Conservation (phyloP, 2,797 vertebrate genomes). For the Tauraco hartlaubi region DNA sequence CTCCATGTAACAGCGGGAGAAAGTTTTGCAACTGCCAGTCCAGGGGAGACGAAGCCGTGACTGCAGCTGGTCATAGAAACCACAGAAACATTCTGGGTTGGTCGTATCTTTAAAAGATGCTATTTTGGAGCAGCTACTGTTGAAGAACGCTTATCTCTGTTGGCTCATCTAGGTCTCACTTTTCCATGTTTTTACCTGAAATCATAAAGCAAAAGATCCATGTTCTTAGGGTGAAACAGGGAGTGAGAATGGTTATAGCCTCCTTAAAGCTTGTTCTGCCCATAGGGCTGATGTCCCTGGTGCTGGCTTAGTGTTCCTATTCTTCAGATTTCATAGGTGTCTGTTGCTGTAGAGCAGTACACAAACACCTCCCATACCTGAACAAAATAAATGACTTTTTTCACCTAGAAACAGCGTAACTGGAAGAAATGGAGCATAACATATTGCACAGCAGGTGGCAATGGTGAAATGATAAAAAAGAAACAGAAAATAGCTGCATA, state of each 20-base stretch:
- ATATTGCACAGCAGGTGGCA: constrained; percentile 8
- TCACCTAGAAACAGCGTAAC: not conserved
- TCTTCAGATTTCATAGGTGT: rapidly evolving
- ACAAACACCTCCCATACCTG: rapidly evolving
- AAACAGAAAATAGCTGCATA: not conserved
- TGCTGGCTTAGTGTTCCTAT: not conserved
- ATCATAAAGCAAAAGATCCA: no score
- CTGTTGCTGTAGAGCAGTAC: not conserved
- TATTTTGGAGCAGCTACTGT: not conserved
- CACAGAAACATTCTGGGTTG: not conserved
- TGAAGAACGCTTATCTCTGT: rapidly evolving
- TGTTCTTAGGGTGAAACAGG: rapidly evolving
- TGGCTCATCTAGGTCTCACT: rapidly evolving
- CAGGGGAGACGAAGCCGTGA: rapidly evolving
- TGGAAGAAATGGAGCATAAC: not conserved
- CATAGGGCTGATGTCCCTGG: not conserved
- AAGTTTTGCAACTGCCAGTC: not conserved
- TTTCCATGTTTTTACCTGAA: rapidly evolving
- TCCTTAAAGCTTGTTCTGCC: no score
- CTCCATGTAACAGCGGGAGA: rapidly evolving
- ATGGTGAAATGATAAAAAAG: not conserved
- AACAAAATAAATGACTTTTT: not conserved
- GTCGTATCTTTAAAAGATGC: rapidly evolving
- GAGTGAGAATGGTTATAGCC: no score
- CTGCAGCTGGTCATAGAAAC: not conserved